These are phyloP conservation scores for Lordiphosa mommai DNA, from an alignment of 1,140 invertebrate species.

Conservation along the genomic window DNA sequence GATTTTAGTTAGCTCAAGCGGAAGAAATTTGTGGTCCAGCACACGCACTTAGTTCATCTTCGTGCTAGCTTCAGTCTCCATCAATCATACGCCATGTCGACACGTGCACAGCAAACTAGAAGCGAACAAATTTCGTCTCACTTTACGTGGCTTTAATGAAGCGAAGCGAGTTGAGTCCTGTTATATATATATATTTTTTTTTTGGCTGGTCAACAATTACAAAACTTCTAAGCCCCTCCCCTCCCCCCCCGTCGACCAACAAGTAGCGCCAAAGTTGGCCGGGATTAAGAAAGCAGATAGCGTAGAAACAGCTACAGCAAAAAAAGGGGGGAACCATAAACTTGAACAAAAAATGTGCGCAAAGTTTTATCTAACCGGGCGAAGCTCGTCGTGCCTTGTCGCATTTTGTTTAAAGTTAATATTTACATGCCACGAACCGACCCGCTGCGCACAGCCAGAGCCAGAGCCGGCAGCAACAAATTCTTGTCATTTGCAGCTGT, in stretches of 20 bases:
- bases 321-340: slow-evolving; percentile 21
- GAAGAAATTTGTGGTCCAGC: background rate
- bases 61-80: slow-evolving; percentile 38
- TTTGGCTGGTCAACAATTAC: slow-evolving; percentile 49
- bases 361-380: slow-evolving; percentile 60
- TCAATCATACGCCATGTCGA: slow-evolving; percentile 73
- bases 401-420: slow-evolving; percentile 75
- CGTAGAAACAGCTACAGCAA: background rate
- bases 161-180: slow-evolving; percentile 34
- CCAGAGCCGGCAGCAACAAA: slow-evolving; percentile 40
- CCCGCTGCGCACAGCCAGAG: background rate
- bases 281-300: slow-evolving; percentile 11
- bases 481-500: slow-evolving; percentile 74
- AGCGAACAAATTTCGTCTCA: background rate
- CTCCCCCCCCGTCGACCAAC: slow-evolving; percentile 6
- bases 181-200: background rate
- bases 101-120: background rate
- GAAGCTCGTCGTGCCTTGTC: slow-evolving; percentile 41
- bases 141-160: slow-evolving; percentile 64
- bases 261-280: slow-evolving; percentile 21
- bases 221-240: slow-evolving; percentile 67
- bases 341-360: slow-evolving; percentile 37
- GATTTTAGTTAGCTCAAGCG: too few relatives aligned
- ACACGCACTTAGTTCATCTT: slow-evolving; percentile 2
- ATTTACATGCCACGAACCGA: slow-evolving; percentile 67